Percentiles rank a stretch among this genome's conserved stretches.
Conservation (phyloP, 2,113 vertebrate genomes). For the Naja naja region DNA sequence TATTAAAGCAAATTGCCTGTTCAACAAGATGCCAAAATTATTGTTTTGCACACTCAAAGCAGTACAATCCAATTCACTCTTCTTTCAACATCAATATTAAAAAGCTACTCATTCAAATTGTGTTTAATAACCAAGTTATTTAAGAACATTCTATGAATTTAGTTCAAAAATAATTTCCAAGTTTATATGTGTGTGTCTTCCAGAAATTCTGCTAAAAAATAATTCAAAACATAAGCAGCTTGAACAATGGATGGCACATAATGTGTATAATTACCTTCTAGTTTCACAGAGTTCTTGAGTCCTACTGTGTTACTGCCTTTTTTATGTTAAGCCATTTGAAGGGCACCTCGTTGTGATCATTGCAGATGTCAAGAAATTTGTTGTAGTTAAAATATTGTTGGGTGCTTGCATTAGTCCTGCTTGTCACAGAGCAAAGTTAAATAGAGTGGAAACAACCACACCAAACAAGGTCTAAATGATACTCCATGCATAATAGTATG, state of each 20-base stretch:
- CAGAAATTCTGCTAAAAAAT: background rate
- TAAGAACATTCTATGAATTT: background rate
- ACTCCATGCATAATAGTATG: background rate
- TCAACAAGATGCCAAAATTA: background rate
- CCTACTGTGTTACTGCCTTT: background rate
- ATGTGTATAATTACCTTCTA: constrained; percentile 38
- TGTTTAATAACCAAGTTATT: background rate
- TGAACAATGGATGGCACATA: constrained; percentile 19
- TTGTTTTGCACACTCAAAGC: background rate
- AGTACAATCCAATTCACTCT: background rate
- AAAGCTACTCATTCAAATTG: background rate
- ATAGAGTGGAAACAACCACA: background rate
- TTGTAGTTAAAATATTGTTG: background rate
- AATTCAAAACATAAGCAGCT: constrained; percentile 14
- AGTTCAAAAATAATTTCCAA: background rate
- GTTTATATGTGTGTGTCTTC: background rate
- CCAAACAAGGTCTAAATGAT: background rate
- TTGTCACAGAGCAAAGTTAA: background rate
- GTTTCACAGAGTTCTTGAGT: constrained; percentile 6
- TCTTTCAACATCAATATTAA: constrained; percentile 1
- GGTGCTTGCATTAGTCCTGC: background rate
- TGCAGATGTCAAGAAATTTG: background rate
- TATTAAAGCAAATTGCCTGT: background rate
- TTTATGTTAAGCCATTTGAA: constrained; percentile 2
- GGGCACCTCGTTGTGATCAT: background rate